Evolutionary conservation across 1,140 invertebrate genomes (phyloP).

Genomic region (Leptopilina clavipes): DNA sequence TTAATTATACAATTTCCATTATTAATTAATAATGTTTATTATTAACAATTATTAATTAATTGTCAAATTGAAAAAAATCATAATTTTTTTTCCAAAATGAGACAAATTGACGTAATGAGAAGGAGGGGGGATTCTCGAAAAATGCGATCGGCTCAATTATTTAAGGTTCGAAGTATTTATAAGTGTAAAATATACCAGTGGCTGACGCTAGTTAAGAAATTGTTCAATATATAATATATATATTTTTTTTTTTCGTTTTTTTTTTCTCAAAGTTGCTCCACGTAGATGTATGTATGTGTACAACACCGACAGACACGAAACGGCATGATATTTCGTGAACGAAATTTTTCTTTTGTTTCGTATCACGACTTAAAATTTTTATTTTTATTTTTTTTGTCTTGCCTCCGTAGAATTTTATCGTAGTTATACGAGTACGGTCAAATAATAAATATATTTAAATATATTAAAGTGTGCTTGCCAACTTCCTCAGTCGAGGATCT

Average conservation of each 20-base stretch:
- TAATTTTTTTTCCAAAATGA: not conserved
- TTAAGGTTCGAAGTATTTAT: slow-evolving; percentile 47
- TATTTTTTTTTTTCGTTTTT: slow-evolving; percentile 52
- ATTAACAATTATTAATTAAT: too few species aligned
- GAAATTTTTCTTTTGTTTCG: slow-evolving; percentile 37
- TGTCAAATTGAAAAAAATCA: not conserved
- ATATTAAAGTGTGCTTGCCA: slow-evolving; percentile 15
- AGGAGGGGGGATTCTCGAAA: slow-evolving; percentile 18
- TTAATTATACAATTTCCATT: too few species aligned
- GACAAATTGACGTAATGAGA: not conserved
- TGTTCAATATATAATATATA: slow-evolving; percentile 40
- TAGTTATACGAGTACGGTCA: slow-evolving; percentile 28
- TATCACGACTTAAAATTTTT: slow-evolving; percentile 49
- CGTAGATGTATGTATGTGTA: slow-evolving; percentile 52
- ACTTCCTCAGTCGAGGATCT: slow-evolving; percentile 29
- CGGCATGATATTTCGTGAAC: slow-evolving; percentile 52
- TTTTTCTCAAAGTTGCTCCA: slow-evolving; percentile 46
- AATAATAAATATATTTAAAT: not conserved
- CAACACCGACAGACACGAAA: slow-evolving; percentile 50
- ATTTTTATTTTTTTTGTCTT: slow-evolving; percentile 70
- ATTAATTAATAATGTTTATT: too few species aligned
- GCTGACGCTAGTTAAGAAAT: slow-evolving; percentile 58
- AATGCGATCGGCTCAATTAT: slow-evolving; percentile 65
- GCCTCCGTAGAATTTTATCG: slow-evolving; percentile 62
- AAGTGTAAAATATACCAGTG: slow-evolving; percentile 58